These are phyloP conservation scores for Microtus montanus DNA, from an alignment of 2,113 vertebrate genomes.

Conservation along the genomic window DNA sequence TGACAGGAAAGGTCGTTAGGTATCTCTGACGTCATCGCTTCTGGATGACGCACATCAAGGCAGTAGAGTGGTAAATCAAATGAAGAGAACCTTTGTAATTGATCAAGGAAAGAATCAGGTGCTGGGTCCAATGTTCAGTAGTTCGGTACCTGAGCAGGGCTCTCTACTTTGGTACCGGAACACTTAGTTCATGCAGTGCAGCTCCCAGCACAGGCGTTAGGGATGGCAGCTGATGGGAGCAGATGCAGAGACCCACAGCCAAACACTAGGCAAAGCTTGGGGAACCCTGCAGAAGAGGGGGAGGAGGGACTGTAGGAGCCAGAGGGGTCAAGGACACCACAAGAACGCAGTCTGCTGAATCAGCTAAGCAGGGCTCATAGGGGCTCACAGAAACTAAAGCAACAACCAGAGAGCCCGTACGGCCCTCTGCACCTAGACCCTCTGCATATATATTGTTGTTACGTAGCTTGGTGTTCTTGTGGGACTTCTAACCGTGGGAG, in stretches of 20 bases:
- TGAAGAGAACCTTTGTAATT: background rate
- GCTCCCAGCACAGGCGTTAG: background rate
- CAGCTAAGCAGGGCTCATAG: background rate
- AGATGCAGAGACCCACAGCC: background rate
- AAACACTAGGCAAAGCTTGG: background rate
- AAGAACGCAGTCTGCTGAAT: background rate
- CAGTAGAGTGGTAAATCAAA: slow-evolving; percentile 7
- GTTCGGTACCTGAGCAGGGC: background rate
- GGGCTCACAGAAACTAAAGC: background rate
- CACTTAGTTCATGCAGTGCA: background rate
- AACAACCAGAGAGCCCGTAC: background rate
- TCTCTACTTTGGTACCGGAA: background rate
- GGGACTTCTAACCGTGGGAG: background rate
- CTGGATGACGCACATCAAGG: slow-evolving; percentile 22
- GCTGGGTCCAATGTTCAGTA: background rate
- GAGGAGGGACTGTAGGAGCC: background rate
- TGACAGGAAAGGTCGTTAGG: slow-evolving; percentile 1
- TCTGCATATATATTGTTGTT: background rate
- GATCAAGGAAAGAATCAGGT: no score
- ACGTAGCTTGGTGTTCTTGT: background rate
- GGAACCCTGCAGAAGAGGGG: background rate
- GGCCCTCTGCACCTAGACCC: background rate
- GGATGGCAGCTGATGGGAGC: background rate
- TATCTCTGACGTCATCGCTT: background rate
- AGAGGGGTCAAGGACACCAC: background rate